Evolutionary conservation across 2,888 invertebrate genomes (phyloP).

Genomic region (Allolobophora icterica): DNA sequence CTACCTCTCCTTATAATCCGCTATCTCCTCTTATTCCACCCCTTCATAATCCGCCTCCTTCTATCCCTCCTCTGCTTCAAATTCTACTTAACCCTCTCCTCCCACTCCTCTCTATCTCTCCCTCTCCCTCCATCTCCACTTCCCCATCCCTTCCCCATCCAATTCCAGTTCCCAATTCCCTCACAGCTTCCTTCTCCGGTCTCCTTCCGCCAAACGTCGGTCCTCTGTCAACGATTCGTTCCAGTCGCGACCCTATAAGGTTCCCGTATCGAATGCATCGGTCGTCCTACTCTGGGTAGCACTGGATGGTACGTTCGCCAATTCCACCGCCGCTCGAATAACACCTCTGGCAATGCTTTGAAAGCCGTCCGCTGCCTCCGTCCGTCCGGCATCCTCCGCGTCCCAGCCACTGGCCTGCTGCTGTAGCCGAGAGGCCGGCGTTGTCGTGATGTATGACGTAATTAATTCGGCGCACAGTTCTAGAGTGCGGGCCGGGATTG

Average conservation of each 20-base stretch:
- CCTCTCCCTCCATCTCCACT: not conserved
- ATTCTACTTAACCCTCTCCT: not conserved
- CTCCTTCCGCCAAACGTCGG: not conserved
- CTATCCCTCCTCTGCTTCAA: not conserved
- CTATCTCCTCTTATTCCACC: not conserved
- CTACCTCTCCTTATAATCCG: not conserved
- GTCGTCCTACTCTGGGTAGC: not conserved
- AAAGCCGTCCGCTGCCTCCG: not conserved
- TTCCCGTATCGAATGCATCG: constrained; percentile 17
- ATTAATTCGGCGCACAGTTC: not conserved
- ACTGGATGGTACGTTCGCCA: not conserved
- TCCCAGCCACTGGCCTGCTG: not conserved
- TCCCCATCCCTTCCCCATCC: not conserved
- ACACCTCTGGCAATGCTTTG: constrained; percentile 11
- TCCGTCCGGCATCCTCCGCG: too few relatives aligned
- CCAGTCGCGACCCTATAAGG: constrained; percentile 12
- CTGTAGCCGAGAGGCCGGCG: constrained; percentile 1
- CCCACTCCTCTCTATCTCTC: not conserved
- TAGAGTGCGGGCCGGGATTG: constrained; percentile 5
- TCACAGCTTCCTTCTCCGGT: not conserved
- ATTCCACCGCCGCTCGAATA: constrained; percentile 9
- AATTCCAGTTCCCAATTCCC: not conserved
- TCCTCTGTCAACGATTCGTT: not conserved
- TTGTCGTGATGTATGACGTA: constrained; percentile 24
- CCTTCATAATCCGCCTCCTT: not conserved